These are phyloP conservation scores for Butorides virescens DNA, from an alignment of 2,113 vertebrate genomes.

Conservation along the genomic window DNA sequence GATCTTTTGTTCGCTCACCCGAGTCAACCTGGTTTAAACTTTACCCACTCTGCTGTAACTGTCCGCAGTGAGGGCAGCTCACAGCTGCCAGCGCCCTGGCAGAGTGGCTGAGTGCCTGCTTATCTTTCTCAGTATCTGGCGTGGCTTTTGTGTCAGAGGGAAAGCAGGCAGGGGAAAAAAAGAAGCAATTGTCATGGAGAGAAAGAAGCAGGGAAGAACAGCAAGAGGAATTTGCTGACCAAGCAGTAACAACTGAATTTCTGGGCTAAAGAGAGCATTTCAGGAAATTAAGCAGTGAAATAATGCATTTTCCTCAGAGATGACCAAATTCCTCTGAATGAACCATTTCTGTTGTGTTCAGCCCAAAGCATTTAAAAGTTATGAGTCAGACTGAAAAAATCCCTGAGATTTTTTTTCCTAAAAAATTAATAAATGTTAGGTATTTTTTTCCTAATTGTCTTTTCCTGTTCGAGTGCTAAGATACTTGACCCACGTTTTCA, in stretches of 20 bases:
- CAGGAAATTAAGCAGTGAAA: background rate
- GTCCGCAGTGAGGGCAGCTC: background rate
- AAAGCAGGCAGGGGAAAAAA: constrained; percentile 30
- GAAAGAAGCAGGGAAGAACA: constrained; percentile 1
- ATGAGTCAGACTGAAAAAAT: background rate
- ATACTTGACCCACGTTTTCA: background rate
- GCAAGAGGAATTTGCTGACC: constrained; percentile 24
- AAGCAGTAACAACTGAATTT: background rate
- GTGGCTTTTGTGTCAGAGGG: constrained; percentile 51
- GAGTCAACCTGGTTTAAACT: background rate
- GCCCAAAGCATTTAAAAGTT: background rate
- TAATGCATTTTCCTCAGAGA: constrained; percentile 9
- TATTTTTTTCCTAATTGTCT: background rate
- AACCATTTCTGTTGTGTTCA: background rate
- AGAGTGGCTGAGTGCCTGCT: constrained; percentile 1
- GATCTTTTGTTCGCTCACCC: background rate
- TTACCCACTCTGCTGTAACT: background rate
- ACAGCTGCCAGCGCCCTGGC: background rate
- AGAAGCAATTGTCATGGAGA: background rate
- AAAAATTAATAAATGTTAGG: background rate
- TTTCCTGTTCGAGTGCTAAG: background rate
- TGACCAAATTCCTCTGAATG: background rate
- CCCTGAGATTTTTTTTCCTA: background rate
- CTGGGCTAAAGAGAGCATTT: constrained; percentile 3
- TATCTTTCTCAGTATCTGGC: constrained; percentile 7